Evolutionary conservation across 1,140 invertebrate species (phyloP), one percentile per base, ranked within the genome.

Genomic region (Drosophila jambulina): DNA sequence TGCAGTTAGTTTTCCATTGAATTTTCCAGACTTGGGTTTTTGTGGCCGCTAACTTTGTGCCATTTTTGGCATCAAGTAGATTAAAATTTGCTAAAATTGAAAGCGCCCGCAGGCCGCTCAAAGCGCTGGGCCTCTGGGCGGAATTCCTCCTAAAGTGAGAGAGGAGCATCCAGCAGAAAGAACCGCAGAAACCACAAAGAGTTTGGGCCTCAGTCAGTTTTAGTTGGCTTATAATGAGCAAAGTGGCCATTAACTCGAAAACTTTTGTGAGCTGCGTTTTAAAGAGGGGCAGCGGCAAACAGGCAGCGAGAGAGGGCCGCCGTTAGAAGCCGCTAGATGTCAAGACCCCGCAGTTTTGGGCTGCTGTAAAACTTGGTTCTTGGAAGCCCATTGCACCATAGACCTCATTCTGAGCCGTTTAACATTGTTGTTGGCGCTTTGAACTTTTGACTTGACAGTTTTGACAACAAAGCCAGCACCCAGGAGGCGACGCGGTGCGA

Each of bases 211-310:
- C 61, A 82, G 75, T 82, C 82, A 59, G 78, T 53, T 64, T 87
- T 79, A 87, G 82, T 87, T 86, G 83, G 82, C 83, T 82, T 86
- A 87, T 86, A 86, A 86, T 87, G 75, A 87, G 82, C 70, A 79
- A 86, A 86, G 83, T 86, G 82, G 83, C 75, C 75, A 86, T 86
- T 87, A 86, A 80, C 80, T 68, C 68, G 65, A 87, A 87, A 86
- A 87, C 46, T 87, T 85, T 87, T 78, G 53, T 60, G 48, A 69
- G 75, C 54, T 75, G 82, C 65, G 82, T 81, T 85, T 83, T 70
- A 74, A 75, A 81, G 56, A 64, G 60, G 74, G 60, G 46, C 56
- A 69, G 17, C 25, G 17, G 34, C 12, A 36, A 13, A 36, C 34
- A 36, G 40, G 21, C 45, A 27, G 32, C 27, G n/a, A n/a, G 36